phyloP scores from a whole-genome alignment of 2,797 vertebrate genomes.

The Rhinatrema bivittatum region DNA sequence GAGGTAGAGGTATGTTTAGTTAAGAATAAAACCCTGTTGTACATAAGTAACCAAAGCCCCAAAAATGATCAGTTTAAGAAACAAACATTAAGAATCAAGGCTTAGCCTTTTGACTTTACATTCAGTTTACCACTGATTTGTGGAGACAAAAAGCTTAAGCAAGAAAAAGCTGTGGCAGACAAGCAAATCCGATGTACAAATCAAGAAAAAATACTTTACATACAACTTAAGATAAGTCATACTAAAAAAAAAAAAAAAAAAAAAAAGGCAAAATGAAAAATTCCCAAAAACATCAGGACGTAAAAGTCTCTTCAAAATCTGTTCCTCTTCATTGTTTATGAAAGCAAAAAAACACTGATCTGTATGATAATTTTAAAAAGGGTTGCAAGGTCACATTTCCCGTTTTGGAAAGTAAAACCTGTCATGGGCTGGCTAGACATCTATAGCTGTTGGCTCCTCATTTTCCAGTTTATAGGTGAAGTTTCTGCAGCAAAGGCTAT shows the following conservation, averaged over 20 bases:
- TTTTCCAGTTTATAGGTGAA: constrained; percentile 60
- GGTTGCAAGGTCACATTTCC: too few species aligned
- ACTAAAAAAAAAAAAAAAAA: constrained; percentile 24
- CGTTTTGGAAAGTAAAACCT: constrained; percentile 25
- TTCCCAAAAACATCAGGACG: constrained; percentile 23
- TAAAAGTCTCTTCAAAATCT: constrained; percentile 23
- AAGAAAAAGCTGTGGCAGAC: constrained; percentile 25
- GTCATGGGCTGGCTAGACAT: constrained; percentile 33
- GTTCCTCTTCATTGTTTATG: constrained; percentile 8
- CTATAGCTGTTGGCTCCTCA: constrained; percentile 46
- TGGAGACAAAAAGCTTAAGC: constrained; percentile 31
- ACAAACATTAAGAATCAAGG: constrained; percentile 34
- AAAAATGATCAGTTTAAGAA: constrained; percentile 35
- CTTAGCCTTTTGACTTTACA: constrained; percentile 29
- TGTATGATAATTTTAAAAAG: too few species aligned
- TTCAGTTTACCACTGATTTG: constrained; percentile 21
- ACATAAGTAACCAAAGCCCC: constrained; percentile 31
- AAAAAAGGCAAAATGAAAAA: constrained; percentile 21
- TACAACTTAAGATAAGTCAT: constrained; percentile 25
- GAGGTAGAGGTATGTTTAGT: constrained; percentile 3
- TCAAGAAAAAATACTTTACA: constrained; percentile 23
- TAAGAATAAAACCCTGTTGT: constrained; percentile 30
- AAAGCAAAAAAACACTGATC: constrained; percentile 21
- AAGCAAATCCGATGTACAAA: constrained; percentile 34
- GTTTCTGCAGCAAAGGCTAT: constrained; percentile 64